A percentile compares a stretch with the other conserved stretches of the same genome.
These are phyloP conservation scores for Tiliacea citrago DNA, from an alignment of 2,888 invertebrate genomes.

Conservation along the genomic window DNA sequence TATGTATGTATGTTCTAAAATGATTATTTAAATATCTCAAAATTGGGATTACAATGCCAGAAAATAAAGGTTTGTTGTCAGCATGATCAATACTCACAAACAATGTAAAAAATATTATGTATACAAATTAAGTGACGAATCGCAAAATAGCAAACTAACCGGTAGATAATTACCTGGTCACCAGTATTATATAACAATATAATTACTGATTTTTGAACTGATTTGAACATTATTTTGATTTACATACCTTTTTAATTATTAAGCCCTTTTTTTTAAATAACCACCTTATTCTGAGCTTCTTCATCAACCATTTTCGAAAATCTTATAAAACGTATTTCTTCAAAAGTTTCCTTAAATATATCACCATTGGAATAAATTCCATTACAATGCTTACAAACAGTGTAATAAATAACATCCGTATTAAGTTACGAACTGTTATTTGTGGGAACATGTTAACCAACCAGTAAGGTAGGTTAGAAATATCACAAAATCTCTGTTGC, in stretches of 20 bases:
- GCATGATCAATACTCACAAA: neutral
- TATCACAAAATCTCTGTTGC: neutral
- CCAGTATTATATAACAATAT: neutral
- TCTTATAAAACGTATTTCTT: slow-evolving; percentile 26
- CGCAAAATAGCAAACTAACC: too few species aligned
- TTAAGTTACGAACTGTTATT: neutral
- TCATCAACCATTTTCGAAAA: neutral
- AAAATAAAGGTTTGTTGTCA: neutral
- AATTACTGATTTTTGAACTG: neutral
- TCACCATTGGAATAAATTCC: slow-evolving; percentile 17
- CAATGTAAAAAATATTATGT: slow-evolving; percentile 1
- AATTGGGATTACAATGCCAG: neutral
- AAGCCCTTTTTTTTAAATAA: neutral
- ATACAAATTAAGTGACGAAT: neutral
- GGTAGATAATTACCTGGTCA: too few species aligned
- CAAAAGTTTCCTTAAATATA: slow-evolving; percentile 14
- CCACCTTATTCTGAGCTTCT: neutral
- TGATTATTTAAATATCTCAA: neutral
- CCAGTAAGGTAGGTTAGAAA: too few species aligned
- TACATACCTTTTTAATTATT: too few species aligned
- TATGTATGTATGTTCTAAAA: too few species aligned
- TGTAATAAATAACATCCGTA: slow-evolving; percentile 8
- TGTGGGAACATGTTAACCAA: slow-evolving; percentile 8
- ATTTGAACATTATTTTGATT: neutral
- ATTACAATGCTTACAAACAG: slow-evolving; percentile 1